phyloP scores from a whole-genome alignment of 2,888 invertebrate genomes.

The Cantharis nigra region DNA sequence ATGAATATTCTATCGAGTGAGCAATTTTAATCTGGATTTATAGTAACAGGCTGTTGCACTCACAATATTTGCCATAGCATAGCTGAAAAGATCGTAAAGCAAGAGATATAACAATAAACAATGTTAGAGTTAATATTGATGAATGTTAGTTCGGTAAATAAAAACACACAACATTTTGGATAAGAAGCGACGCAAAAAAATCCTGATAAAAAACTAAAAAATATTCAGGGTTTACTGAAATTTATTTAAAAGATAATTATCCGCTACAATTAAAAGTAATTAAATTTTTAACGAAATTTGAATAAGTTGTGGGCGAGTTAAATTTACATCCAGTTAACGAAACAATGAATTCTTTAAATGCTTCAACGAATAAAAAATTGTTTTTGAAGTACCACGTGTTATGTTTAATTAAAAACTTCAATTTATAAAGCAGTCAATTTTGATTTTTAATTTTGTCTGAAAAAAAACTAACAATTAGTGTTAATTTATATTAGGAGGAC shows the following conservation, averaged over 20 bases:
- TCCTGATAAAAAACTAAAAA: neutral
- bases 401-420: neutral
- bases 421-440: neutral
- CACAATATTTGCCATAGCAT: neutral
- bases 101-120: neutral
- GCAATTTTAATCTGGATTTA: neutral
- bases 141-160: neutral
- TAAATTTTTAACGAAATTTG: neutral
- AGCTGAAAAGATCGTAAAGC: neutral
- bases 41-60: neutral
- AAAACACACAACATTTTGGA: neutral
- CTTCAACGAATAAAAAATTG: neutral
- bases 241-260: neutral
- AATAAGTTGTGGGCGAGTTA: neutral
- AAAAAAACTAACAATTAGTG: neutral
- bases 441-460: neutral
- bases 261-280: neutral
- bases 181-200: neutral
- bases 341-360: neutral
- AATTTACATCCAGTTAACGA: neutral
- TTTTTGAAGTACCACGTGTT: neutral
- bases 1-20: neutral
- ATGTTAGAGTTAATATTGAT: neutral
- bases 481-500: too few relatives aligned
- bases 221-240: neutral